Base-by-base conservation (phyloP, 2,797 vertebrate genomes). In the Thaleichthys pacificus region DNA sequence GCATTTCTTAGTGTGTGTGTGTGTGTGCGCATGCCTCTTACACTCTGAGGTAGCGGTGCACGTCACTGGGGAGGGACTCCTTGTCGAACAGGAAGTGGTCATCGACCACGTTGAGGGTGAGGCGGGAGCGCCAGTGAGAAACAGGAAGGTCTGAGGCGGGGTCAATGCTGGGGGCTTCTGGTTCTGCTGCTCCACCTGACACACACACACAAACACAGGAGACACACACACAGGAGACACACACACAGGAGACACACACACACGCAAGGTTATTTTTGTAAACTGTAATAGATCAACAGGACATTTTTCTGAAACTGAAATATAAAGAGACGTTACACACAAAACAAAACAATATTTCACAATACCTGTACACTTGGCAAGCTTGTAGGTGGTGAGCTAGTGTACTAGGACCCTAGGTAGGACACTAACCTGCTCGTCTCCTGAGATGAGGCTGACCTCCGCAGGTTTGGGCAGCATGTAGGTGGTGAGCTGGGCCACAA, bases 31-130 rank as follows among this genome's bases (percentile, higher is more conserved):
- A 15, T 38, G 32, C 17, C 3, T 84, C 96, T 93, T 86, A 98
- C 98, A 96, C 95, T 92, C 95, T 94, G 92, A 99, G 95, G 89
- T 98, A 98, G 83, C 96, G 95, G 69, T 98, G 96, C 79, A 99
- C 95, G 3, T 99, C 98, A 4, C 93, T 93, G 0, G 98, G 98
- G 56, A 99, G 92, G 22, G 93, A 93, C 17, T 96, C 93, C 8
- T 89, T 95, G 64, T 99, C 97, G 1, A 99, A 99, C 75, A 94
- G 71, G 66, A 99, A 99, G 82, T 97, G 91, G 76, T 99, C 97
- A 0, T 93, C 86, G 88, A 99, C 97, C 3, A 99, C 84, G 64
- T 98, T 99, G 67, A 99, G 84, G 0, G 97, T 98, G 70, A 99
- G 89, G 5, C 95, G 93, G 1, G 95, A 93, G 17, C 97, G 94